Base-by-base conservation (phyloP, 2,797 vertebrate species). In the Hydrolagus colliei region DNA sequence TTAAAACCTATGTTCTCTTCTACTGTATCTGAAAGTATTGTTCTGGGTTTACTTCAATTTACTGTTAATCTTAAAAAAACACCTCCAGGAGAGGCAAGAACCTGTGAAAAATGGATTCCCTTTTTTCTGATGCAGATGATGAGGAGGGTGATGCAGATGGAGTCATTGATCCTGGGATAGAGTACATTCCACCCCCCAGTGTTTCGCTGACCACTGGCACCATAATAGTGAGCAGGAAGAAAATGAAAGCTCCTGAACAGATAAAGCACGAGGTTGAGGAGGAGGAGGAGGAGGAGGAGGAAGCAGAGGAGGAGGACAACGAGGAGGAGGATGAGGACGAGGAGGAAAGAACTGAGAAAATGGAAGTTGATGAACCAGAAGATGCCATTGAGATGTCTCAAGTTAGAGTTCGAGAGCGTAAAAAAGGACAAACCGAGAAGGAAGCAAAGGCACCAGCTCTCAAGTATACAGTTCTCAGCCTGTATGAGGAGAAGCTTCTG, bases 121-220 rank as follows among this genome's bases (percentile, higher is more conserved):
- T 59, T 68, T 35, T 13, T 67, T 87, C 62, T 10, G 82, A 65
- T 86, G 18, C 91, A 98, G 98, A 98, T 86, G 98, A 99, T 20
- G 98, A 99, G 76, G 97, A 99, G 90, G 89, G 97, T 91, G 97
- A 98, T 87, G 92, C 93, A 0, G 97, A 98, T 18, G 94, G 96
- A 0, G 95, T 98, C 89, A 99, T 99, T 71, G 98, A 99, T 89
- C 98, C 98, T 0, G 97, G 98, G 72, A 97, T 97, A 88, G 97
- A 99, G 91, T 96, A 96, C 0, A n/a, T 95, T 0, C 97, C 96
- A 0, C 95, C 96, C 10, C 91, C 95, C 61, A 90, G 90, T 61
- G 87, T 92, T 35, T 86, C 92, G 10, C 86, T 87, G 1, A 87
- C 87, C 1, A 85, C 90, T 20, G 89, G 92, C 62, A 78, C 88